phyloP scores from a whole-genome alignment of 1,140 invertebrate species.

The Aphaenogaster floridana region DNA sequence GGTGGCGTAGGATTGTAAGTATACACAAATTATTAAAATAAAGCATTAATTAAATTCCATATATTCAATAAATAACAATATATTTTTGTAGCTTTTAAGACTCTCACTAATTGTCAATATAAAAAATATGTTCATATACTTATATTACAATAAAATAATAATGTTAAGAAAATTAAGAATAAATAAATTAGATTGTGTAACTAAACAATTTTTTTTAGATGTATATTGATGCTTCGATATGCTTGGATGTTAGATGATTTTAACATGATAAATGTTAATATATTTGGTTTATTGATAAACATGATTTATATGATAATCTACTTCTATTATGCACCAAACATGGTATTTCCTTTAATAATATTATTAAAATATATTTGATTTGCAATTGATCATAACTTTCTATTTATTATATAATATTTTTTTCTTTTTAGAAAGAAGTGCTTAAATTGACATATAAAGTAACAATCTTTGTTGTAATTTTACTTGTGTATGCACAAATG shows the following conservation, averaged over 20 bases:
- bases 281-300: conserved; percentile 90
- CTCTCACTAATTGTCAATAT: background rate
- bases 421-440: conserved; percentile 74
- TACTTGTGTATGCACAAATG: conserved; percentile 89
- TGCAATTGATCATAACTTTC: background rate
- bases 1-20: conserved; percentile 92
- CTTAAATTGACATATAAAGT: conserved; percentile 84
- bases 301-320: conserved; percentile 89
- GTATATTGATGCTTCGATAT: conserved; percentile 91
- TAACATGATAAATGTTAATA: conserved; percentile 92
- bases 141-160: background rate
- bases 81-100: background rate
- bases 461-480: conserved; percentile 86
- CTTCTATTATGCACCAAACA: conserved; percentile 88
- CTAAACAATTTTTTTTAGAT: conserved; percentile 86
- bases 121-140: background rate
- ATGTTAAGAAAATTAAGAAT: background rate
- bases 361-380: conserved; percentile 32
- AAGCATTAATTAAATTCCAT: background rate
- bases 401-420: conserved; percentile 28
- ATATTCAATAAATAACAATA: background rate
- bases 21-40: background rate
- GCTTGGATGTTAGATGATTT: conserved; percentile 90
- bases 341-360: conserved; percentile 79
- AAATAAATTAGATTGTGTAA: conserved; percentile 3